Evolutionary conservation across 2,888 invertebrate species (phyloP), one percentile per base, ranked within the genome.

Genomic region (Idaea aversata): DNA sequence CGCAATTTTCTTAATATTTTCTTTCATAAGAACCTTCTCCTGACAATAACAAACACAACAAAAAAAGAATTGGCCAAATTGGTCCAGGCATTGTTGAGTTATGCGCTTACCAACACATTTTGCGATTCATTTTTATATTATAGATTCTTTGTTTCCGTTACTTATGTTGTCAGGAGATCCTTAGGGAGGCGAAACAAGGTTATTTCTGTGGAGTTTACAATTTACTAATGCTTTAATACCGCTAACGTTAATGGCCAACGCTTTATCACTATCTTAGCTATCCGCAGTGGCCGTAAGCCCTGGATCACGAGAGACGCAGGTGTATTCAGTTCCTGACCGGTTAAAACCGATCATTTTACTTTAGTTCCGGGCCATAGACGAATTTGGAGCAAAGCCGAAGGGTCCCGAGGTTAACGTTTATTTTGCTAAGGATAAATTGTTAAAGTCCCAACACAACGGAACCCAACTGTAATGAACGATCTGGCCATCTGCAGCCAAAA

Each of bases 181-280:
- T 47, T 47, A 47, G 10, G 10, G 47, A 13, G 64, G 70, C 60
- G 62, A 68, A 72, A 69, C 70, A 16, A 67, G 68, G 61, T 65
- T 64, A 63, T 66, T 63, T 35, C 67, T 61, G 57, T 63, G 63
- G 70, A 77, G 73, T 73, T 74, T 75, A 71, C 75, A 76, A 73
- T 76, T 72, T 66, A 72, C 71, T 78, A 74, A 76, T 76, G 74
- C 77, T 79, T 79, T 80, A 82, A 83, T 81, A 81, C 79, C 73
- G 73, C 73, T 77, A 72, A 78, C 80, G 80, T 79, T 86, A 89
- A 89, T 87, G 83, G 82, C 70, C 73, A 76, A 75, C 78, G 81
- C 82, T 88, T 85, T 85, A 86, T 86, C 85, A 85, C 81, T 79
- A 86, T 84, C 83, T 86, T 80, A 81, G 81, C 81, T 74, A 84